phyloP scores from a whole-genome alignment of 2,888 invertebrate genomes.

The Notocelia uddmanniana region DNA sequence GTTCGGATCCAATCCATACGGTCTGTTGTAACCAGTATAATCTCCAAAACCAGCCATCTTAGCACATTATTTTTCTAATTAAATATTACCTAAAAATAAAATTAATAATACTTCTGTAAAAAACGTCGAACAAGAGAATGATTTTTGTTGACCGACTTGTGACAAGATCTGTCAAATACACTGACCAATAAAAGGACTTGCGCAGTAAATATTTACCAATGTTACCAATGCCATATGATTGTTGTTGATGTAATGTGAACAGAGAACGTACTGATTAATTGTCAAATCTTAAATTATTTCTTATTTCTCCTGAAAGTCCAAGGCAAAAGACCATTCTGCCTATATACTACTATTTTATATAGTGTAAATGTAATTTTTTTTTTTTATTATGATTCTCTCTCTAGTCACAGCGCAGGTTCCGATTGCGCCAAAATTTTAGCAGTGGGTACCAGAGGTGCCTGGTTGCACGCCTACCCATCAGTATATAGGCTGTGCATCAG shows the following conservation, averaged over 20 bases:
- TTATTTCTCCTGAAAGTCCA: no score
- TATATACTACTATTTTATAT: no score
- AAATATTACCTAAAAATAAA: slow-evolving; percentile 42
- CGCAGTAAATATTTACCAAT: neutral
- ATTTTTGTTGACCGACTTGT: slow-evolving; percentile 17
- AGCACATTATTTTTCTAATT: slow-evolving; percentile 42
- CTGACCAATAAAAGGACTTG: slow-evolving; percentile 8
- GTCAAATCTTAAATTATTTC: neutral
- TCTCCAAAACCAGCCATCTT: slow-evolving; percentile 83
- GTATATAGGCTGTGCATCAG: no score
- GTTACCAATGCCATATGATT: neutral
- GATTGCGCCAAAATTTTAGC: no score
- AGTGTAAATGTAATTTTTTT: no score
- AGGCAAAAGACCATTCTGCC: no score
- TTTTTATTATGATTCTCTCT: no score
- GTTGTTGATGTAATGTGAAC: neutral
- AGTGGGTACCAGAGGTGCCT: no score
- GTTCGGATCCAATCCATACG: slow-evolving; percentile 77
- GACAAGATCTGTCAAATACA: slow-evolving; percentile 16
- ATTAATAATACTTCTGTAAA: slow-evolving; percentile 40
- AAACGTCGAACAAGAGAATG: slow-evolving; percentile 25
- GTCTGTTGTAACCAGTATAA: slow-evolving; percentile 75
- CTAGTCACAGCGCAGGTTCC: no score
- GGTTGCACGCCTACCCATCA: no score
- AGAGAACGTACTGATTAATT: slow-evolving; percentile 15